Conservation (phyloP, 1,140 invertebrate genomes). For the Rhopalosiphum padi region DNA sequence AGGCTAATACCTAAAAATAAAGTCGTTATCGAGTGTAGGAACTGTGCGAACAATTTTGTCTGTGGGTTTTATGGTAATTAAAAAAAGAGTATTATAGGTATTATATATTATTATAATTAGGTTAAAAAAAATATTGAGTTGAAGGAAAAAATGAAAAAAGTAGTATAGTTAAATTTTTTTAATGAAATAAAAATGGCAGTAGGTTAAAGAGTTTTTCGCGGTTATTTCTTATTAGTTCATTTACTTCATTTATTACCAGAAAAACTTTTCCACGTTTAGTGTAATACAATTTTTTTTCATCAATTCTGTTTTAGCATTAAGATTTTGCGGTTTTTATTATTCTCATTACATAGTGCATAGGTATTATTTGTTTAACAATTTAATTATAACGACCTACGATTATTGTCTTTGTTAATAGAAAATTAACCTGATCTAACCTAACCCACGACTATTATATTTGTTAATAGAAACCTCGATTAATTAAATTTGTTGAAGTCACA, state of each 20-base stretch:
- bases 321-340: not conserved
- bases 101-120: too few species aligned
- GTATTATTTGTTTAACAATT: not conserved
- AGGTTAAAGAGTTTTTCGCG: not conserved
- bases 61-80: not conserved
- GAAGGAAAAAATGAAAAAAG: too few species aligned
- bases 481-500: too few species aligned
- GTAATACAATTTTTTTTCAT: not conserved
- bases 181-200: too few species aligned
- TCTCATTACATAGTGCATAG: not conserved
- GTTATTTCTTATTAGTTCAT: not conserved
- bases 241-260: not conserved
- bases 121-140: too few species aligned
- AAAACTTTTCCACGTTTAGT: not conserved
- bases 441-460: too few species aligned
- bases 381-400: not conserved
- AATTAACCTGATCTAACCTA: too few species aligned
- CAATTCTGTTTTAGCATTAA: not conserved
- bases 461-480: too few species aligned
- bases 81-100: not conserved
- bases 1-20: too few species aligned
- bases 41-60: not conserved
- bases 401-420: not conserved
- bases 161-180: too few species aligned
- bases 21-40: not conserved